Evolutionary conservation across 2,113 vertebrate species (phyloP).

Genomic region (Daphoenositta chrysoptera): DNA sequence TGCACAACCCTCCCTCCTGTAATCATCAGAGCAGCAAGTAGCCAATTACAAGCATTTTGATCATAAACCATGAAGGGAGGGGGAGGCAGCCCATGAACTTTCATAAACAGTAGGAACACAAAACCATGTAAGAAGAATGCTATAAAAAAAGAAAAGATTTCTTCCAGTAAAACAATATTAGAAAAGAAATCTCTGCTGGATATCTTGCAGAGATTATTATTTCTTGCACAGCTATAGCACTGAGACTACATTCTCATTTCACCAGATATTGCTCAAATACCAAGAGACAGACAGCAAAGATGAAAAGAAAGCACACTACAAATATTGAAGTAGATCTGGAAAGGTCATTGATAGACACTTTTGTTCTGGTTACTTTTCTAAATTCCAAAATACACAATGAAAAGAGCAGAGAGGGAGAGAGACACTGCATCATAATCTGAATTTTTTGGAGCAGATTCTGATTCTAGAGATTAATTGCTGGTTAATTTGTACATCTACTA

Average conservation of each 20-base stretch:
- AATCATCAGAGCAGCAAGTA: not conserved
- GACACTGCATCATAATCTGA: not conserved
- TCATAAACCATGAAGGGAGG: not conserved
- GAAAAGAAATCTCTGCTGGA: conserved; percentile 9
- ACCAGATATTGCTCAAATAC: conserved; percentile 13
- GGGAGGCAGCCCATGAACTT: not conserved
- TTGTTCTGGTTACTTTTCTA: not conserved
- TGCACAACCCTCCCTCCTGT: not conserved
- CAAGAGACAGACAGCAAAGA: not conserved
- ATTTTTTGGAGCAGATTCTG: not conserved
- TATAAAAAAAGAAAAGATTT: not conserved
- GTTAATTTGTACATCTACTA: not conserved
- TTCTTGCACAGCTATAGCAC: not conserved
- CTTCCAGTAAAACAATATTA: not conserved
- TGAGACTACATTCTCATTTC: not conserved
- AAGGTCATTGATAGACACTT: conserved; percentile 10
- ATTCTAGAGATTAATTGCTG: not conserved
- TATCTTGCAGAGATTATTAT: conserved; percentile 3
- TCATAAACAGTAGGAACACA: not conserved
- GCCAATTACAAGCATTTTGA: not conserved
- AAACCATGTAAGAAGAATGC: not conserved
- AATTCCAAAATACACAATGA: not conserved
- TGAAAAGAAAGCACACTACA: not conserved
- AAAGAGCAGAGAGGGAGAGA: not conserved
- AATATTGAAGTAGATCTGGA: not conserved